phyloP scores from a whole-genome alignment of 1,140 invertebrate species.

The Eulimnadia texana region DNA sequence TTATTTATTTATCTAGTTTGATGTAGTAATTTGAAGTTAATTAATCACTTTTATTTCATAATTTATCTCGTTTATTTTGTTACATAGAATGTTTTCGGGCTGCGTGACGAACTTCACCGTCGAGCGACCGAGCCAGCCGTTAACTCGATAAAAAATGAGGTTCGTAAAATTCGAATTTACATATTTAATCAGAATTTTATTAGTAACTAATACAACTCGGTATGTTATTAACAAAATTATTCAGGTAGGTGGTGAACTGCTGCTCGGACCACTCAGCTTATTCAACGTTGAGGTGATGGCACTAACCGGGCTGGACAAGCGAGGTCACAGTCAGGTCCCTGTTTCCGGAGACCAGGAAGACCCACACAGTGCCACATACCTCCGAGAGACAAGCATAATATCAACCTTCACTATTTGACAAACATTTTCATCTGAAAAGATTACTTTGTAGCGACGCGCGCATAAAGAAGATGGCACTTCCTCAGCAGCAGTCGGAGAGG shows the following conservation, averaged over 20 bases:
- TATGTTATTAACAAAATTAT: too few species aligned
- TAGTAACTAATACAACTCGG: too few species aligned
- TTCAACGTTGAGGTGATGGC: conserved; percentile 80
- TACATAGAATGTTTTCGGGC: conserved; percentile 58
- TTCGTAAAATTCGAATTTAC: background rate
- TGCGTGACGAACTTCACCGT: conserved; percentile 62
- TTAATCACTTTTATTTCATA: too few species aligned
- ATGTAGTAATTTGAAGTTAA: too few species aligned
- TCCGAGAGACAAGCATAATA: conserved; percentile 68
- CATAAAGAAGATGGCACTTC: conserved; percentile 6
- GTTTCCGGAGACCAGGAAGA: conserved; percentile 79
- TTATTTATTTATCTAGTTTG: too few species aligned
- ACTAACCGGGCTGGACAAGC: conserved; percentile 54
- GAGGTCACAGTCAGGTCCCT: too few species aligned
- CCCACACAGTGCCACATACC: conserved; percentile 81
- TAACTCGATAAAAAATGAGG: conserved; percentile 45
- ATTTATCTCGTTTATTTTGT: too few species aligned
- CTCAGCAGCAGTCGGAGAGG: background rate
- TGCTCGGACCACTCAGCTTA: conserved; percentile 73
- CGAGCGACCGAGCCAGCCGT: conserved; percentile 50
- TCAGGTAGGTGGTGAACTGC: conserved; percentile 79
- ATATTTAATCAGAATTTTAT: background rate
- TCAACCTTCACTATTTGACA: background rate
- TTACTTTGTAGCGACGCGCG: background rate
- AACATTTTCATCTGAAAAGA: background rate